Conservation (phyloP, 1,140 invertebrate species). For the Drosophila willistoni region DNA sequence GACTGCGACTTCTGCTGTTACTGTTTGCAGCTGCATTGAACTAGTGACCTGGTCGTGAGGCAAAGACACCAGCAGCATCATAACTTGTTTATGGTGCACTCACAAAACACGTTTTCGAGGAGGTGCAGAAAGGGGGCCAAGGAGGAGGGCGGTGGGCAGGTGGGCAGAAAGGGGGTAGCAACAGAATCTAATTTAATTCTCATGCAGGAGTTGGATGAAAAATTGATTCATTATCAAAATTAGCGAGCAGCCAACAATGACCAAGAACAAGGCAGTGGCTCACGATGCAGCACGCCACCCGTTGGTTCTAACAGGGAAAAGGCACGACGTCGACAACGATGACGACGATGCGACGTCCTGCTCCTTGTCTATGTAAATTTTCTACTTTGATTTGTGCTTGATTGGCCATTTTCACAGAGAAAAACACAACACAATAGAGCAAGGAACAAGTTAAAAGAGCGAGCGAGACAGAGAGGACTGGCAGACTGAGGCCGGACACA, state of each 20-base stretch:
- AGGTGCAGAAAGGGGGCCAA: constrained; percentile 13
- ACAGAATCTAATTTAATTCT: constrained; percentile 71
- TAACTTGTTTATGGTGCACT: constrained; percentile 60
- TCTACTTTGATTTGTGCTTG: constrained; percentile 70
- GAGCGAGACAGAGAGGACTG: neutral
- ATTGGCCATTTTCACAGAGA: constrained; percentile 76
- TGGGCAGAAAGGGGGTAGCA: neutral
- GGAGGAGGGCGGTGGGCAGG: too few relatives aligned
- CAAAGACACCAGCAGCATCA: constrained; percentile 58
- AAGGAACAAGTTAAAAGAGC: too few relatives aligned
- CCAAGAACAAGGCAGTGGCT: constrained; percentile 71
- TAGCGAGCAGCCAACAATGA: constrained; percentile 71
- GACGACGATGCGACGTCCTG: constrained; percentile 43
- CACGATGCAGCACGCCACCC: constrained; percentile 61
- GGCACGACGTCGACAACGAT: constrained; percentile 46
- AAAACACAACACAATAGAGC: constrained; percentile 7
- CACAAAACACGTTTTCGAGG: constrained; percentile 50
- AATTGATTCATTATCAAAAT: constrained; percentile 82
- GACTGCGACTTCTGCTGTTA: neutral
- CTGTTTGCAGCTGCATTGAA: constrained; percentile 63
- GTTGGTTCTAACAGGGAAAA: constrained; percentile 42
- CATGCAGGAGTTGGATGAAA: constrained; percentile 71
- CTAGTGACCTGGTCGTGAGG: constrained; percentile 81
- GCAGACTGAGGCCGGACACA: neutral
- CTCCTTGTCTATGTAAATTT: constrained; percentile 77